Evolutionary conservation across 1,140 invertebrate genomes (phyloP).

Genomic region (Caenorhabditis tropicalis): DNA sequence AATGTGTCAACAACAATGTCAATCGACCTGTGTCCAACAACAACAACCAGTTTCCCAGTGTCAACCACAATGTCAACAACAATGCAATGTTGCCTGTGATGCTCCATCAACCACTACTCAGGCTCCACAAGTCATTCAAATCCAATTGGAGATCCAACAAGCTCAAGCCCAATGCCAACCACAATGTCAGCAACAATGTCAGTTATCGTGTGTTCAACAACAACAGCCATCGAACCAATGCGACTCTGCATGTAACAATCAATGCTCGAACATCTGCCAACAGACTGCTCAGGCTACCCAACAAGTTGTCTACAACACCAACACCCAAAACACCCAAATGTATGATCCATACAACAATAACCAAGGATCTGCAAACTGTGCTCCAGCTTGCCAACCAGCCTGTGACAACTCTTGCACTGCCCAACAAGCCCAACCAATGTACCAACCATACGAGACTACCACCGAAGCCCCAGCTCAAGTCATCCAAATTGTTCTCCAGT

Average conservation of each 20-base stretch:
- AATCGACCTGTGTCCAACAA: slow-evolving; percentile 41
- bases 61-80: slow-evolving; percentile 40
- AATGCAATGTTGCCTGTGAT: slow-evolving; percentile 43
- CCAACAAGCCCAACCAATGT: slow-evolving; percentile 55
- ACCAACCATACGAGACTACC: slow-evolving; percentile 39
- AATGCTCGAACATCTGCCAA: slow-evolving; percentile 25
- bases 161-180: slow-evolving; percentile 38
- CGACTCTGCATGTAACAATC: background rate
- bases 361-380: background rate
- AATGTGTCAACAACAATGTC: slow-evolving; percentile 52
- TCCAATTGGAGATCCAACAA: slow-evolving; percentile 41
- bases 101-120: slow-evolving; percentile 39
- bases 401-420: slow-evolving; percentile 26
- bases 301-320: slow-evolving; percentile 8
- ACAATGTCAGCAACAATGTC: slow-evolving; percentile 3
- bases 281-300: slow-evolving; percentile 17
- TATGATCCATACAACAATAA: slow-evolving; percentile 12
- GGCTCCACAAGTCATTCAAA: slow-evolving; percentile 48
- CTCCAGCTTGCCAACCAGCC: slow-evolving; percentile 46
- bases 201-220: slow-evolving; percentile 23
- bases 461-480: slow-evolving; percentile 23
- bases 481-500: slow-evolving; percentile 30
- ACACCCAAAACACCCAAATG: slow-evolving; percentile 35
- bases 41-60: slow-evolving; percentile 30
- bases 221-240: background rate